Evolutionary conservation across 2,888 invertebrate species (phyloP), one percentile per base, ranked within the genome.

Genomic region (Plemyria rubiginata): DNA sequence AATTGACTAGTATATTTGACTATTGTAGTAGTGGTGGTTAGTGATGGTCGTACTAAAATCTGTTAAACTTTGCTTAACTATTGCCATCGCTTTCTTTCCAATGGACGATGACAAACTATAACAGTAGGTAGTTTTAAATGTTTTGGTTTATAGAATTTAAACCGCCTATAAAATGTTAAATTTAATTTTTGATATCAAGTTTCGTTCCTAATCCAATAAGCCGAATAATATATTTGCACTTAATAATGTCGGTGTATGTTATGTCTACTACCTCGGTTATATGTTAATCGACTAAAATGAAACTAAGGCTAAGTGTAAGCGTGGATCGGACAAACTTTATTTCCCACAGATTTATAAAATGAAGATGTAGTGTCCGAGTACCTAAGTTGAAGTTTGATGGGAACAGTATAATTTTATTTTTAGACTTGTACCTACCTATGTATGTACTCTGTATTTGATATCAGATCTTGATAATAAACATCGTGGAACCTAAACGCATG

Each of bases 401-500:
- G 11, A 4, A 53, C 11, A 28, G 4, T 58, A 40, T 46, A n/a
- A 40, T 49, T 54, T 53, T 49, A 49, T 22, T 13, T 28, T 45
- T 28, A 48, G 28, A 38, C 43, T 15, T 52, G 29, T 45, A 50
- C 7, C 9, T 48, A 55, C 15, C 32, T 38, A 38, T 38, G 22
- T 55, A 55, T 54, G 2, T 32, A 48, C 36, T 22, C 51, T 38
- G 13, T 55, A 48, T 55, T 48, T 29, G 40, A 48, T 63, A 59
- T 54, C 41, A 41, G 51, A 43, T 52, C 28, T 52, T 65, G 40
- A 41, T 41, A 65, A 61, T 65, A 58, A 65, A 61, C 51, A 61
- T 65, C 46, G 13, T 61, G 46, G 13, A 53, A 53, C 16, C 36
- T 13, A 32, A 45, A 60, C 9, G 38, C 29, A 6, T 32, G 48